These are phyloP conservation scores for Stegana nigrithorax DNA, from an alignment of 2,888 invertebrate species.

Conservation along the genomic window DNA sequence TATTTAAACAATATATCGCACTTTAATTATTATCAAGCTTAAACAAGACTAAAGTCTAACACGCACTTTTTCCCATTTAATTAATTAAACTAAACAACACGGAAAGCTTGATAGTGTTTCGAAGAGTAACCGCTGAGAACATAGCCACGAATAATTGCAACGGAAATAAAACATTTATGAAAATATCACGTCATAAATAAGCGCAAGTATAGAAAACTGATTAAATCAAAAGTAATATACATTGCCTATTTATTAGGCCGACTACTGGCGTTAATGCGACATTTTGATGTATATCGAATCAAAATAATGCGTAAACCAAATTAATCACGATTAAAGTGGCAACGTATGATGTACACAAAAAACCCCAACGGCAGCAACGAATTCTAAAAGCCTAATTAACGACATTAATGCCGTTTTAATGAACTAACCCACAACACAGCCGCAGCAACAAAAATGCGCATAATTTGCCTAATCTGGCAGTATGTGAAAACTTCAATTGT, in stretches of 20 bases:
- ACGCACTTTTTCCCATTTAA: too few species aligned
- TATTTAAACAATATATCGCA: too few species aligned
- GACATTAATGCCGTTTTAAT: constrained; percentile 41
- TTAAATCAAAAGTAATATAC: too few species aligned
- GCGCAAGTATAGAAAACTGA: too few species aligned
- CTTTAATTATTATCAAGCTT: too few species aligned
- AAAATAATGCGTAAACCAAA: constrained; percentile 58
- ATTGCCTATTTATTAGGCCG: constrained; percentile 30
- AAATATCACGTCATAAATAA: constrained; percentile 1
- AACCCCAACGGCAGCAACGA: not conserved
- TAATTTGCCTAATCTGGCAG: constrained; percentile 11
- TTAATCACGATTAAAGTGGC: constrained; percentile 55
- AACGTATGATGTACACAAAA: not conserved
- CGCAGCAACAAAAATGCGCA: not conserved
- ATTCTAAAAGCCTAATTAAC: constrained; percentile 22
- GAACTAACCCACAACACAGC: constrained; percentile 12
- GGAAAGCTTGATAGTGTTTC: too few species aligned
- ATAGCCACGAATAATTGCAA: not conserved
- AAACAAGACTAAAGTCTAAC: too few species aligned
- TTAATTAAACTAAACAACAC: too few species aligned
- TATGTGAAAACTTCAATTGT: constrained; percentile 16
- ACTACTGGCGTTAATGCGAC: constrained; percentile 47
- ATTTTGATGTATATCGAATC: constrained; percentile 59
- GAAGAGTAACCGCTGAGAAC: too few species aligned
- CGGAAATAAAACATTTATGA: not conserved